Conservation (phyloP, 1,140 invertebrate species). For the Amyelois transitella region DNA sequence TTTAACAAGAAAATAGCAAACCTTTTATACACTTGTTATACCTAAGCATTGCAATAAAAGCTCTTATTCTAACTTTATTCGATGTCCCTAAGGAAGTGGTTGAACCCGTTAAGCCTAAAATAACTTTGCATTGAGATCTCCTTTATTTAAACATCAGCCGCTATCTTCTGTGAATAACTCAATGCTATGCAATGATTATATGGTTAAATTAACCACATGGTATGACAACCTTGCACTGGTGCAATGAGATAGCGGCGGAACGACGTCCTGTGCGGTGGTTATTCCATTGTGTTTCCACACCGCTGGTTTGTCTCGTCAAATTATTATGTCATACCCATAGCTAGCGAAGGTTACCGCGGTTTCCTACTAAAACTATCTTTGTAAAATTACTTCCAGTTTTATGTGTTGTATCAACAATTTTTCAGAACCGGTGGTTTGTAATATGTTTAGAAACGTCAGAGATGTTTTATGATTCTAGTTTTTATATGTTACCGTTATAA, state of each 20-base stretch:
- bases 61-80: no score
- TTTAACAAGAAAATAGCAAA: no score
- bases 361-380: slow-evolving; percentile 3
- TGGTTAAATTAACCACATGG: background rate
- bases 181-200: background rate
- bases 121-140: no score
- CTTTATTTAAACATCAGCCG: no score
- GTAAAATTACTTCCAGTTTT: background rate
- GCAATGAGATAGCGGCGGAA: slow-evolving; percentile 16
- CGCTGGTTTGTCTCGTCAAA: slow-evolving; percentile 37
- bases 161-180: background rate
- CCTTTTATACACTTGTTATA: no score
- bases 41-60: no score
- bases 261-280: slow-evolving; percentile 14
- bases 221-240: slow-evolving; percentile 22
- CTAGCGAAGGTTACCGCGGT: slow-evolving; percentile 20
- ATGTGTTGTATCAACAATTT: background rate
- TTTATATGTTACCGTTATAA: background rate
- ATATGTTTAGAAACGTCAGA: background rate
- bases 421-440: no score
- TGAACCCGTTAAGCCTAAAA: no score
- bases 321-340: slow-evolving; percentile 38
- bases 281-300: slow-evolving; percentile 45
- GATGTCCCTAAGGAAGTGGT: no score
- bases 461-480: background rate